Base-by-base conservation (phyloP, 2,888 invertebrate species). In the Dioctria linearis region DNA sequence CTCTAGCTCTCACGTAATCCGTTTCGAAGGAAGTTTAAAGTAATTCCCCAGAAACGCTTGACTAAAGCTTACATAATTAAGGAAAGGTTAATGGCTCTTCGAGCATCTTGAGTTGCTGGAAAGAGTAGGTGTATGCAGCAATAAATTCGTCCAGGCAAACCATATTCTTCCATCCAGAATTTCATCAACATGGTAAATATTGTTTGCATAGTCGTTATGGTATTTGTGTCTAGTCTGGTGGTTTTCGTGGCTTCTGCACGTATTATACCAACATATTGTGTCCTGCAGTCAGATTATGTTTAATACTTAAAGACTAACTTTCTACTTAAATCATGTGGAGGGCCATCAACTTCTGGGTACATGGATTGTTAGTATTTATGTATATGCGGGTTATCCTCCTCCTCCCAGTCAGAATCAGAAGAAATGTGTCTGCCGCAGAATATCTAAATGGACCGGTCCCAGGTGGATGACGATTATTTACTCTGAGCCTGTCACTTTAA, bases 21-120 rank as follows among this genome's bases (percentile, higher is more conserved):
- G 11, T 54, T 25, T n/a, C 11, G 54, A 11, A 54, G 54, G 11
- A 54, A 54, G 54, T 54, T 54, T 54, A 11, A 54, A 54, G 11
- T 54, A 54, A 54, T 54, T 54, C 11, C 11, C 54, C 11, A n/a
- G 11, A 11, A 54, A 54, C n/a, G 9, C 54, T 46, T 8, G 5
- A 46, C 5, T 46, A 46, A 8, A 46, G 46, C 46, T 54, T 8
- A 54, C 11, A 54, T 54, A 54, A 54, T 54, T 54, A 54, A 54
- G 54, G n/a, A 54, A 54, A 54, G 54, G 54, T 54, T 54, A 54
- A 54, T 54, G 8, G n/a, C 11, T n/a, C 54, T n/a, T 54, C 8
- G 54, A 54, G 11, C 54, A 54, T 54, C 54, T 6, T 54, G 54
- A 54, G 54, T 6, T 46, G 0, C 54, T 54, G 54, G 54, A n/a